phyloP scores from a whole-genome alignment of 2,888 invertebrate genomes.

The Agapostemon virescens region DNA sequence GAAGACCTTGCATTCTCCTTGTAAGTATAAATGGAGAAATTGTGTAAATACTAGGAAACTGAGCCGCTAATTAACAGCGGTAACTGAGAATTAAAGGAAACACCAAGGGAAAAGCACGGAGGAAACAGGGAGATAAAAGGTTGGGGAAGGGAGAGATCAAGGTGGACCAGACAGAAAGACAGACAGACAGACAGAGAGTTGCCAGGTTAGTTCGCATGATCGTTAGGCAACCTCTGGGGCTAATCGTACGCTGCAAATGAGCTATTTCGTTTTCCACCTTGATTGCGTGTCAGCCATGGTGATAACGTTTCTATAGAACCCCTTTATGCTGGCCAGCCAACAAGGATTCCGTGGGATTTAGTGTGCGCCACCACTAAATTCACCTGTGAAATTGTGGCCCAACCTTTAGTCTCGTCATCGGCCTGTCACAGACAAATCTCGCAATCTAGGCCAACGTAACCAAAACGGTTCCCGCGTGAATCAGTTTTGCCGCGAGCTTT shows the following conservation, averaged over 20 bases:
- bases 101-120: neutral
- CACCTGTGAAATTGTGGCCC: slow-evolving; percentile 53
- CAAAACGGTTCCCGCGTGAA: slow-evolving; percentile 35
- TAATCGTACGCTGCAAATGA: slow-evolving; percentile 63
- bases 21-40: neutral
- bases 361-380: slow-evolving; percentile 46
- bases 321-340: slow-evolving; percentile 37
- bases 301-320: slow-evolving; percentile 61
- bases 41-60: neutral
- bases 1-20: too few species aligned
- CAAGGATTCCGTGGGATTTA: slow-evolving; percentile 56
- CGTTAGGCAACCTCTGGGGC: slow-evolving; percentile 43
- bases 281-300: slow-evolving; percentile 60
- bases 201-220: slow-evolving; percentile 43
- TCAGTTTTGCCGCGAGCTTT: slow-evolving; percentile 19
- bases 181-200: slow-evolving; percentile 8
- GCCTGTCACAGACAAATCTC: slow-evolving; percentile 60
- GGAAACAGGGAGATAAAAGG: slow-evolving; percentile 14
- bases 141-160: slow-evolving; percentile 8
- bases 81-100: slow-evolving; percentile 2
- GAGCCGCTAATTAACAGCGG: slow-evolving; percentile 16
- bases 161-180: neutral
- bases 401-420: slow-evolving; percentile 59
- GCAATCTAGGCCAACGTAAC: slow-evolving; percentile 43
- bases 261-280: slow-evolving; percentile 63